Base-by-base conservation (phyloP, 1,140 invertebrate species). In the Leptinotarsa defecta region DNA sequence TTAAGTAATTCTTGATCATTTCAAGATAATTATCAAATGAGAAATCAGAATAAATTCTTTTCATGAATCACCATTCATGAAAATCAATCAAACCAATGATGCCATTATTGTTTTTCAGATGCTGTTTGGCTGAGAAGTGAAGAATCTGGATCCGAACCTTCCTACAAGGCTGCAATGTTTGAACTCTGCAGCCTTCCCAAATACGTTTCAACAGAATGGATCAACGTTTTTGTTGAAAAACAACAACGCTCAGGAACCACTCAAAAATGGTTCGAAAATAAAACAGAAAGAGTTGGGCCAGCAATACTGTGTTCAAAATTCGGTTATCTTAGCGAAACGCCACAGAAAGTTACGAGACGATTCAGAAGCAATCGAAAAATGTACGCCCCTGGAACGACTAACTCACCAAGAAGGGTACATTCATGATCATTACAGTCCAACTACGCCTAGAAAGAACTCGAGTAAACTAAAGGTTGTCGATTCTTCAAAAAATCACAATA, bases 381-480 rank as follows among this genome's bases (percentile, higher is more conserved):
- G 61, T 48, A 48, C 22, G 61, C 52, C 4, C 27, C 27, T 20
- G 13, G 48, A 43, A 65, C 13, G 20, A 57, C 6, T 15, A 15
- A 49, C 19, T n/a, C n/a, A 34, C 8, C 75, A 70, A 65, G 75
- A 79, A 24, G 78, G 76, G 49, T 83, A 82, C 64, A 80, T 83
- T 69, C 80, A 81, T 48, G 82, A 83, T 62, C 79, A 83, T 27
- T 82, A 83, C 70, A 82, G 81, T 70, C 82, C 82, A 27, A 77
- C 75, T 52, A 49, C 57, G 48, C 48, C 68, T 4, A 74, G 24
- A 17, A 27, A 49, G 48, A 64, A 69, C 17, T 57, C 17, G 22
- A 8, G 52, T 57, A 57, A 57, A 57, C n/a, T 6, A 19, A 57
- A 57, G 52, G 15, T 19, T 57, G 13, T 57, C 52, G 52, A 57